These are phyloP conservation scores for Leptinotarsa tumamoca DNA, from an alignment of 2,888 invertebrate genomes.

Conservation along the genomic window DNA sequence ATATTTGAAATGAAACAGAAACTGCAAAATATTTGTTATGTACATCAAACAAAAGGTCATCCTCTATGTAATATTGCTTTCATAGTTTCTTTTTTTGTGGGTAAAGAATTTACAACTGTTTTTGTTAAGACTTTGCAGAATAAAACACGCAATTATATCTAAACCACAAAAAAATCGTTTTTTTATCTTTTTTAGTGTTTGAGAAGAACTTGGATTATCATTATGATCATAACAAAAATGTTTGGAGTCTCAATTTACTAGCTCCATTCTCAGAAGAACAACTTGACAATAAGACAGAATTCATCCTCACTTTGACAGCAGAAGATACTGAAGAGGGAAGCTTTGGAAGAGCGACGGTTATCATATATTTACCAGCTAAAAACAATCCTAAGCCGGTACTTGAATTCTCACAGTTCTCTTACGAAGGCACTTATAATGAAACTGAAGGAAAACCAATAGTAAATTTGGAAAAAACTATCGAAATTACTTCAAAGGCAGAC, in stretches of 20 bases:
- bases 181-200: constrained; percentile 22
- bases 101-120: too few species aligned
- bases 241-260: constrained; percentile 18
- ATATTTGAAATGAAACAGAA: too few species aligned
- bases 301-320: constrained; percentile 44
- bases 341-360: constrained; percentile 35
- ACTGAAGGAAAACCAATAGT: constrained; percentile 16
- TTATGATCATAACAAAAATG: background rate
- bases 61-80: too few species aligned
- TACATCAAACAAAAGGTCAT: too few species aligned
- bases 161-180: background rate
- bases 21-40: too few species aligned
- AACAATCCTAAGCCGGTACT: constrained; percentile 6
- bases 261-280: constrained; percentile 30
- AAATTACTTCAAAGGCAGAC: constrained; percentile 16
- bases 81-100: too few species aligned
- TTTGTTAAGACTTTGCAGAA: too few species aligned
- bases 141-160: background rate
- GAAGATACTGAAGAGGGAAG: constrained; percentile 30
- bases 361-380: constrained; percentile 38
- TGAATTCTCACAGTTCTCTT: constrained; percentile 25
- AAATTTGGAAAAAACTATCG: constrained; percentile 22
- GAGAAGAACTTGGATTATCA: constrained; percentile 8
- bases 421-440: constrained; percentile 28
- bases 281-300: constrained; percentile 35